Base-by-base conservation (phyloP, 2,888 invertebrate genomes). In the Lasioglossum figueresi region DNA sequence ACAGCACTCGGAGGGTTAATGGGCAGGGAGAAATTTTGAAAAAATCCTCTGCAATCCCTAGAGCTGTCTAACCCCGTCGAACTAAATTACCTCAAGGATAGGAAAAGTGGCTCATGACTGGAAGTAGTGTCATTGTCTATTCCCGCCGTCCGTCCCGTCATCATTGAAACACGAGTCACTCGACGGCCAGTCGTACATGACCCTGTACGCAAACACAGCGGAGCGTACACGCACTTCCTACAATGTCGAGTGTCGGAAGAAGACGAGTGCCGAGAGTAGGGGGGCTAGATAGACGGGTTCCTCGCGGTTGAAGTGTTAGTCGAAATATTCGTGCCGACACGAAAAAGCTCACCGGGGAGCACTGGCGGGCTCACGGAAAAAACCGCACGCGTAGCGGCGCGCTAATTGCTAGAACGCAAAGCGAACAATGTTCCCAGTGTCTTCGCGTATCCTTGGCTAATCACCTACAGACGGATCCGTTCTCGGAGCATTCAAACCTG, bases 301-400 rank as follows among this genome's bases (percentile, higher is more conserved):
- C 74, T 68, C 34, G 37, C 75, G 31, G 63, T 48, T 40, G 43
- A 70, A 85, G 81, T 85, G 85, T 85, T 80, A 82, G 83, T 88
- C 83, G 88, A 88, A 87, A 88, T 88, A 83, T 88, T 80, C 85
- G 83, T 70, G 88, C 71, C 63, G 80, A 43, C 68, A 19, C 75
- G 86, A 78, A 88, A 86, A 86, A 86, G 86, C 77, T 45, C 52
- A 31, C 73, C 16, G 76, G 27, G 37, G n/a, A 59, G 34, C 59
- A 68, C 14, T 12, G 31, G 14, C 48, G 8, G 8, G 8, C 8
- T 8, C 8, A 40, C 8, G 8, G 40, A 14, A 43, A 43, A 45
- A 79, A 70, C 12, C 68, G 83, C 84, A 75, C 27, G 79, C 75
- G 84, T 45, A 45, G 6, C 75, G 27, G 63, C 71, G 63, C 76